A percentile compares a stretch with the other conserved stretches of the same genome.
These are phyloP conservation scores for Eilema sororculum DNA, from an alignment of 2,888 invertebrate species.

Conservation along the genomic window DNA sequence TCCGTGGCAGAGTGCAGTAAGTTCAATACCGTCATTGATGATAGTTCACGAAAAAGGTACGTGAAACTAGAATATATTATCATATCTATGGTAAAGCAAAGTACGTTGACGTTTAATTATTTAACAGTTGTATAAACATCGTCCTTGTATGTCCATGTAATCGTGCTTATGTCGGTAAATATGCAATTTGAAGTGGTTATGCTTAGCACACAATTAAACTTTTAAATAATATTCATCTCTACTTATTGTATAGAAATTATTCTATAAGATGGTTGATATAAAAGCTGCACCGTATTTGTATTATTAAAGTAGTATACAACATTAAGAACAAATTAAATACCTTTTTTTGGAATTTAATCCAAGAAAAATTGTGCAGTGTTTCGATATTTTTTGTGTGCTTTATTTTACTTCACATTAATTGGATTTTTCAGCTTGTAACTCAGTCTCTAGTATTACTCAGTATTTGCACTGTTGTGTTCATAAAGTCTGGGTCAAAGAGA, in stretches of 20 bases:
- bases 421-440: too few relatives aligned
- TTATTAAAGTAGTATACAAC: too few relatives aligned
- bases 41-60: background rate
- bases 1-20: background rate
- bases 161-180: conserved; percentile 73
- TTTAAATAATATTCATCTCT: conserved; percentile 48
- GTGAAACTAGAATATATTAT: background rate
- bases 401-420: too few relatives aligned
- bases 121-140: conserved; percentile 54
- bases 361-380: background rate
- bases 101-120: conserved; percentile 35
- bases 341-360: background rate
- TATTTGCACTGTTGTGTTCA: too few relatives aligned
- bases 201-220: conserved; percentile 62
- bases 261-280: background rate
- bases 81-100: conserved; percentile 20
- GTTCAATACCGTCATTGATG: background rate
- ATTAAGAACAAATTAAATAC: background rate
- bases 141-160: conserved; percentile 68
- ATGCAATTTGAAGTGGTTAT: conserved; percentile 71
- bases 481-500: background rate
- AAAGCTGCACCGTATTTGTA: background rate
- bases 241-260: conserved; percentile 9
- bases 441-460: too few relatives aligned
- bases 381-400: too few relatives aligned